Conservation (phyloP, 2,113 vertebrate species). For the Lota lota region DNA sequence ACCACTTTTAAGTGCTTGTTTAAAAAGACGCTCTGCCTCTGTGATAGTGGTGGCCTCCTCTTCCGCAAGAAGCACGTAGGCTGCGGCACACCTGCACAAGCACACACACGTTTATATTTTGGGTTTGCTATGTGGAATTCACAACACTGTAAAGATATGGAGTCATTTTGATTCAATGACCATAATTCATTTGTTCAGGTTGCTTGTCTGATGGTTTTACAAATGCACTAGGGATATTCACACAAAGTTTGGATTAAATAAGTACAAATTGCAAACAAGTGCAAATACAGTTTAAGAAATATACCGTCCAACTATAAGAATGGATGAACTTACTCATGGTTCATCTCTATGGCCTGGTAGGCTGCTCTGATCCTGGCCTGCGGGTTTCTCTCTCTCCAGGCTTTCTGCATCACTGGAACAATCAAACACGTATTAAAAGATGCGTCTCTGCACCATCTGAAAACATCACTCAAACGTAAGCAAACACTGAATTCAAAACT, state of each 20-base stretch:
- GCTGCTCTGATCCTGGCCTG: constrained; percentile 95
- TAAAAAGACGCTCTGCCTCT: constrained; percentile 94
- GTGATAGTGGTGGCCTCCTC: constrained; percentile 97
- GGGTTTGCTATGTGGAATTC: too few species aligned
- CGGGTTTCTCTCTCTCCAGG: constrained; percentile 95
- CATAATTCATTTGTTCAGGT: too few species aligned
- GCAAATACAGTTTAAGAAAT: background rate
- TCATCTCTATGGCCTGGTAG: constrained; percentile 91
- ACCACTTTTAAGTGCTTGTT: constrained; percentile 92
- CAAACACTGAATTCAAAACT: too few species aligned
- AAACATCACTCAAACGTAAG: too few species aligned
- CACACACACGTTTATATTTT: background rate
- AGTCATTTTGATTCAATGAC: background rate
- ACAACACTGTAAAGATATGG: background rate
- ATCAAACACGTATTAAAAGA: background rate
- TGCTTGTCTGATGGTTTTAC: too few species aligned
- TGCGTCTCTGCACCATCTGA: too few species aligned
- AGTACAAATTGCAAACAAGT: too few species aligned
- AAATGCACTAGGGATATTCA: too few species aligned
- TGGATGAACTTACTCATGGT: constrained; percentile 88
- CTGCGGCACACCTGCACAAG: constrained; percentile 86
- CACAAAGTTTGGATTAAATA: too few species aligned
- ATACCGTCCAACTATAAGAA: background rate
- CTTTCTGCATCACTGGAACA: constrained; percentile 94
- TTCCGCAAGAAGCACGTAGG: constrained; percentile 93